Percentiles rank a stretch among this genome's conserved stretches.
Conservation (phyloP, 2,113 vertebrate species). For the Brachypteracias leptosomus region DNA sequence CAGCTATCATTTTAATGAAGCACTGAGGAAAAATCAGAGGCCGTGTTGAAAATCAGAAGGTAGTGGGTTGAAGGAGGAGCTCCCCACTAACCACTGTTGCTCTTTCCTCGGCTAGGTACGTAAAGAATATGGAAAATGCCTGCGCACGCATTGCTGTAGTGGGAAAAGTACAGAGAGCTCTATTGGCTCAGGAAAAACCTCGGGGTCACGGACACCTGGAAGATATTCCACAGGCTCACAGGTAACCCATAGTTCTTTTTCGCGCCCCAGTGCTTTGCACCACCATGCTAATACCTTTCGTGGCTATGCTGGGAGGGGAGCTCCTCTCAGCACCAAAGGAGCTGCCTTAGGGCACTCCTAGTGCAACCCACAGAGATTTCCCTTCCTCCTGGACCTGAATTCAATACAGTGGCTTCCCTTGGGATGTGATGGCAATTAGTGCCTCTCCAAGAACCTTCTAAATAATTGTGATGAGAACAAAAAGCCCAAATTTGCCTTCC, state of each 20-base stretch:
- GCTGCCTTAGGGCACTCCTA: neutral
- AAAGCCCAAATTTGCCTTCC: neutral
- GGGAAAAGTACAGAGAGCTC: constrained; percentile 96
- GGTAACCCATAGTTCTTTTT: constrained; percentile 71
- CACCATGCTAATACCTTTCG: neutral
- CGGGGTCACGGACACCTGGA: constrained; percentile 88
- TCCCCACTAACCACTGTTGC: neutral
- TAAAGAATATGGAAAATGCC: constrained; percentile 96
- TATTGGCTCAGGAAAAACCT: constrained; percentile 91
- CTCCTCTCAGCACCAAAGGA: neutral
- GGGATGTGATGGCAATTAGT: neutral
- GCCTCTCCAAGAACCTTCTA: neutral
- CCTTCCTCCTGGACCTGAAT: neutral
- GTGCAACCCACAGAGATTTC: neutral
- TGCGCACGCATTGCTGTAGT: constrained; percentile 94
- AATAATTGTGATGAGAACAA: neutral
- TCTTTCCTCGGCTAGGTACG: constrained; percentile 83
- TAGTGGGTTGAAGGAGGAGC: neutral
- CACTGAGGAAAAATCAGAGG: neutral
- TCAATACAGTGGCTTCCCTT: neutral
- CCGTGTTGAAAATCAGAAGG: neutral
- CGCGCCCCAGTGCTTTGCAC: neutral
- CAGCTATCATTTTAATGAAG: neutral
- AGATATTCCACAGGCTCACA: constrained; percentile 94
- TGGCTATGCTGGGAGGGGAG: neutral